Conservation (phyloP, 2,888 invertebrate species). For the Epiblema foenella region DNA sequence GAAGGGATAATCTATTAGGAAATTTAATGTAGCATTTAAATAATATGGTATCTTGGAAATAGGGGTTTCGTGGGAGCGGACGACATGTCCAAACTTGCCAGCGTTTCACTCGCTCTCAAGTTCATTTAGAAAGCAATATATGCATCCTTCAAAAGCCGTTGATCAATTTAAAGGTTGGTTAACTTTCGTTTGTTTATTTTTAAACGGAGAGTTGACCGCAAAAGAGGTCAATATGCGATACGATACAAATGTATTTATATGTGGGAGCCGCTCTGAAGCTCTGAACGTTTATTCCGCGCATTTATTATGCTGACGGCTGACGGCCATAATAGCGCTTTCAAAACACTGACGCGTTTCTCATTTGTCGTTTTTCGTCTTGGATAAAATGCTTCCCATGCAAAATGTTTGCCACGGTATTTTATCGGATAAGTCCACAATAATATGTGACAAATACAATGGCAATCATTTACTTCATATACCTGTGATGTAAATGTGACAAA, state of each 20-base stretch:
- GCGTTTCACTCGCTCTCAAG: not conserved
- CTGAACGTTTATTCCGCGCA: not conserved
- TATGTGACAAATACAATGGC: no score
- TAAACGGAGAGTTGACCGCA: constrained; percentile 49
- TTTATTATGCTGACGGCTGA: constrained; percentile 13
- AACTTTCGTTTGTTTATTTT: constrained; percentile 59
- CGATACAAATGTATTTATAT: constrained; percentile 3
- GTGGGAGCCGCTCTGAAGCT: constrained; percentile 9
- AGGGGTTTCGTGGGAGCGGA: not conserved
- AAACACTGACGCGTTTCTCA: not conserved
- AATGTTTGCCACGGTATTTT: no score
- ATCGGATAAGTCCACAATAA: no score
- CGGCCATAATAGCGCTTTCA: not conserved
- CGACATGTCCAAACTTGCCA: not conserved
- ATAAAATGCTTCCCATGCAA: no score
- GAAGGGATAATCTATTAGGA: not conserved
- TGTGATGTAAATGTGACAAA: no score
- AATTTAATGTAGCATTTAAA: not conserved
- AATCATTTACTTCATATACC: no score
- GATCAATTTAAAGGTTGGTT: constrained; percentile 41
- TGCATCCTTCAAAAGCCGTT: constrained; percentile 16
- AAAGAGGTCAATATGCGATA: constrained; percentile 55
- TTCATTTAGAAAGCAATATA: constrained; percentile 23
- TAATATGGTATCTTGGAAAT: not conserved
- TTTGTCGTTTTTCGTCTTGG: no score